Percentiles rank a stretch among this genome's conserved stretches.
Evolutionary conservation across 2,113 vertebrate species (phyloP).

Genomic region (Ctenodactylus gundi): DNA sequence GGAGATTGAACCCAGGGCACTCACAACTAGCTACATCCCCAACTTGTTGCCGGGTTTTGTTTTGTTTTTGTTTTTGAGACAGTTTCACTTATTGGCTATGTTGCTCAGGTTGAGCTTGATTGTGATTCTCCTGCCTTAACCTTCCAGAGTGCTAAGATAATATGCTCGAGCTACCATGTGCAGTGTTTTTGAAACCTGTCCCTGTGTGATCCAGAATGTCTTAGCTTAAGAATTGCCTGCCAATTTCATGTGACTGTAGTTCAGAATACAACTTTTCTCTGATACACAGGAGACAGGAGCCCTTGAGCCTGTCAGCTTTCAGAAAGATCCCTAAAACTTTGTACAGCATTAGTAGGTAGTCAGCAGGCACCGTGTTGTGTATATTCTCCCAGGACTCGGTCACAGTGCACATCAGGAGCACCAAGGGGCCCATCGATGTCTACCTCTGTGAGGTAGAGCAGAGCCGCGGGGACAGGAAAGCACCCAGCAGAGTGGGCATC

Average conservation of each 20-base stretch:
- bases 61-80: too few species aligned
- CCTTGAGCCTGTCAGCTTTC: too few species aligned
- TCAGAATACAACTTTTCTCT: too few species aligned
- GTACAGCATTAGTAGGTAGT: not conserved
- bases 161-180: too few species aligned
- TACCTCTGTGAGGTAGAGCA: constrained; percentile 87
- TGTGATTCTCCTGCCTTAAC: not conserved
- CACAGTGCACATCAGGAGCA: constrained; percentile 90
- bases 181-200: too few species aligned
- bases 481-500: constrained; percentile 5
- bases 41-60: not conserved
- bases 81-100: not conserved
- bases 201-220: too few species aligned
- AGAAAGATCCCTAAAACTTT: not conserved
- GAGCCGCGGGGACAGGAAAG: constrained; percentile 26
- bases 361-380: not conserved
- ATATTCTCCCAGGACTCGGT: constrained; percentile 87
- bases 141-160: not conserved
- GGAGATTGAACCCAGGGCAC: not conserved
- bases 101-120: not conserved
- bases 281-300: too few species aligned
- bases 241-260: too few species aligned
- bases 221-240: too few species aligned
- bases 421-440: constrained; percentile 89
- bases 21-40: not conserved